Evolutionary conservation across 2,797 vertebrate genomes (phyloP), one percentile per base, ranked within the genome.

Genomic region (Enoplosus armatus): DNA sequence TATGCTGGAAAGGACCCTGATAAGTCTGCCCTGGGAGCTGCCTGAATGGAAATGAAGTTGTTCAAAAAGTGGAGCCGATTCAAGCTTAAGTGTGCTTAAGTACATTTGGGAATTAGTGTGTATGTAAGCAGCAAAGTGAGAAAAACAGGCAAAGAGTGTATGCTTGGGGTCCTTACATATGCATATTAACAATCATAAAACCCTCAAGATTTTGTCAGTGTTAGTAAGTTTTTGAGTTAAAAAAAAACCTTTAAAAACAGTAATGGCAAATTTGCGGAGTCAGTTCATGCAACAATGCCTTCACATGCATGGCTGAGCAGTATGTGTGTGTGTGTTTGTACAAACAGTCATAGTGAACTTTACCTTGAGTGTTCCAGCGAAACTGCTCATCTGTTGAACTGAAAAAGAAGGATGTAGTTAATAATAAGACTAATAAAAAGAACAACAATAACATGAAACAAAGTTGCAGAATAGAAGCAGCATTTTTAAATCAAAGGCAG

Each of bases 361-460:
- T 97, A 98, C 98, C 98, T 98, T 98, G 97, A 75, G 96, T 93
- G 80, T 98, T 97, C 98, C 98, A 99, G 82, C 97, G 97, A 93
- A 98, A 98, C 71, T 97, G 97, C 72, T 99, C 98, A 91, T 99
- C 98, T 77, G 96, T 92, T 47, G 98, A 98, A 95, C 98, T 99
- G 96, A 82, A 92, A 95, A 78, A 88, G 88, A 92, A 88, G 69
- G 80, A 90, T 8, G 15, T 9, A 22, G 63, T 77, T 59, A 80
- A 10, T 60, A 54, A 26, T 8, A 68, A n/a, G 5, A 75, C 43
- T 10, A 20, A 48, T 45, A 59, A 47, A 37, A 39, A 67, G 18
- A 68, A 51, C 16, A 72, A 54, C 1, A 35, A 29, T 1, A 18
- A 51, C 0, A 35, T 4, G 41, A 3, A 63, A 18, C 18, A 41